Evolutionary conservation across 2,888 invertebrate genomes (phyloP), one percentile per base, ranked within the genome.

Genomic region (Therioaphis trifolii): DNA sequence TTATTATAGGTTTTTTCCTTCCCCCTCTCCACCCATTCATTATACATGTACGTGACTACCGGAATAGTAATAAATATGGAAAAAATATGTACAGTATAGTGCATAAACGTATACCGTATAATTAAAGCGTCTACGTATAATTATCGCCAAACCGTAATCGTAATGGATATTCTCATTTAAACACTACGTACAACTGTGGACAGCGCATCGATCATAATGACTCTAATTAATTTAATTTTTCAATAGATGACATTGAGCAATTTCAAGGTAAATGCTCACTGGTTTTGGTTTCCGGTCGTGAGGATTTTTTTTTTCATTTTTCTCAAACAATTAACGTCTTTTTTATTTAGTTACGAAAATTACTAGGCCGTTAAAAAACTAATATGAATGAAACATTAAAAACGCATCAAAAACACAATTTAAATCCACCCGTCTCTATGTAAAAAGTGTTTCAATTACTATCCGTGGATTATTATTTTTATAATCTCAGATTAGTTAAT

Each of bases 101-200:
- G n/a, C n/a, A n/a, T n/a, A n/a, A n/a, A n/a, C n/a, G n/a, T n/a
- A 18, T 24, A 40, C 40, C 24, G 15, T 75, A 40, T 52, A 78
- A 68, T 78, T 78, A 68, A 77, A 78, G 27, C 35, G 18, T 52
- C 66, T 24, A 24, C 78, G 40, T 55, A 68, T 55, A 68, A 78
- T 78, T n/a, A 68, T 68, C 52, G 40, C 40, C n/a, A 29, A 61
- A 21, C 11, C 27, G 58, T 61, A 49, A 49, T 76, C 21, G 46
- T n/a, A 49, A 63, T 35, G 46, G 9, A 27, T 29, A 21, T 21
- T 18, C n/a, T 29, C 14, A 21, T 76, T 76, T 76, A 66, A 15
- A 49, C 49, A 35, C 15, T 21, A 24, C 14, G n/a, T 49, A 46
- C 27, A 21, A 58, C 63, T 49, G 46, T 29, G 29, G 61, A 63